A percentile compares a stretch with the other conserved stretches of the same genome.
These are phyloP conservation scores for Staurois parvus DNA, from an alignment of 2,797 vertebrate genomes.

Conservation along the genomic window DNA sequence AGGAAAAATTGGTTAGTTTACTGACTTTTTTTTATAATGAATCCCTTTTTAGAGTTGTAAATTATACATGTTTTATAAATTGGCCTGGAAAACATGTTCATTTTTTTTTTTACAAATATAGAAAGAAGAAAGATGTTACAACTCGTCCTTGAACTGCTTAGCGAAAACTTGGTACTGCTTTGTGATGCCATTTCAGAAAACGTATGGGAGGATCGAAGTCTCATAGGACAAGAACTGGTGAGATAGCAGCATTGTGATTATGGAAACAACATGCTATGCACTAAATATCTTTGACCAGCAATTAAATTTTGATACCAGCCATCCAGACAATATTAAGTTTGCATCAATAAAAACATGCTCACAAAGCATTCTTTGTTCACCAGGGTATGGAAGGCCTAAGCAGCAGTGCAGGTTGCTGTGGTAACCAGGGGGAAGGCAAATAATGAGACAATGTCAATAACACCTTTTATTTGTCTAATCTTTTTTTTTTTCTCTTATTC, in stretches of 20 bases:
- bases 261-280: constrained; percentile 16
- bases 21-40: neutral
- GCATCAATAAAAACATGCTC: constrained; percentile 42
- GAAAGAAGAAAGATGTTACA: constrained; percentile 84
- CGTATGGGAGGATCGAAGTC: constrained; percentile 93
- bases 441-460: constrained; percentile 54
- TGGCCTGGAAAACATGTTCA: neutral
- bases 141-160: constrained; percentile 86
- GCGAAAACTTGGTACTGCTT: constrained; percentile 82
- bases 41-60: neutral
- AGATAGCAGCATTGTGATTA: constrained; percentile 70
- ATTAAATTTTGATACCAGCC: constrained; percentile 18
- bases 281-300: constrained; percentile 32
- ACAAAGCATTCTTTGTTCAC: constrained; percentile 48
- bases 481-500: constrained; percentile 20
- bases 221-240: constrained; percentile 92
- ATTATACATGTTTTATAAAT: neutral
- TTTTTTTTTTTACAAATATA: constrained; percentile 65
- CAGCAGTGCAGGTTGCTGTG: constrained; percentile 26
- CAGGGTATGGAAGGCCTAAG: constrained; percentile 21
- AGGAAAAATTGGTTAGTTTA: too few relatives aligned
- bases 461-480: constrained; percentile 35
- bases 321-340: constrained; percentile 27
- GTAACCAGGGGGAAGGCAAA: constrained; percentile 46
- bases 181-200: constrained; percentile 86